Evolutionary conservation across 2,113 vertebrate species (phyloP).

Genomic region (Regulus satrapa): DNA sequence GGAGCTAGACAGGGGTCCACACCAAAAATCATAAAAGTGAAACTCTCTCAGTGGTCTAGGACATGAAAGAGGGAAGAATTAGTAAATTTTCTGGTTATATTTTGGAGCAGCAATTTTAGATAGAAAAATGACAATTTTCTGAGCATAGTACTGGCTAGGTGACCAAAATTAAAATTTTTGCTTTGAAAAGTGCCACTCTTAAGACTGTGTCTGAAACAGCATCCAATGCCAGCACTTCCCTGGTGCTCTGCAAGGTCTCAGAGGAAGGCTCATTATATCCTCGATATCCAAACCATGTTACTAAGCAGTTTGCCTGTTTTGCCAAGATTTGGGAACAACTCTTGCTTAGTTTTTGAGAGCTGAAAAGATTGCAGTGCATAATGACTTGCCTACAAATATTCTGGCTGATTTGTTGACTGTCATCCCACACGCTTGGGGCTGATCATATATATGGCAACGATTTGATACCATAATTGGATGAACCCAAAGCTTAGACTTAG

Average conservation of each 20-base stretch:
- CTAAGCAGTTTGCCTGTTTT: neutral
- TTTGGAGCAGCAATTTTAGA: neutral
- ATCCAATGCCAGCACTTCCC: neutral
- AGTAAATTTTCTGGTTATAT: neutral
- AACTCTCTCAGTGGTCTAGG: neutral
- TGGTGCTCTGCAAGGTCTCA: neutral
- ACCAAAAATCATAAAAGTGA: neutral
- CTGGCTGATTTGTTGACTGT: neutral
- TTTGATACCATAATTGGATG: neutral
- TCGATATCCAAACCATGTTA: neutral
- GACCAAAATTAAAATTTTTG: neutral
- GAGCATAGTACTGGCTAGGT: neutral
- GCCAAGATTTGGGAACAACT: constrained; percentile 6
- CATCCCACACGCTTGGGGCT: neutral
- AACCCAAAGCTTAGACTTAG: neutral
- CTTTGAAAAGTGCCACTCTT: neutral
- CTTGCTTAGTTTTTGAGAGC: neutral
- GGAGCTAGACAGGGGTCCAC: neutral
- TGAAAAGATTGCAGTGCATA: neutral
- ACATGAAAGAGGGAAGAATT: neutral
- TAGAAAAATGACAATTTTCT: neutral
- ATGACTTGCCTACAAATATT: neutral
- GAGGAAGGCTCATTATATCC: neutral
- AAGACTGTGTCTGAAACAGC: neutral
- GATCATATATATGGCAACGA: neutral